phyloP scores from a whole-genome alignment of 2,888 invertebrate genomes.

The Xestoiulus laeticollis region DNA sequence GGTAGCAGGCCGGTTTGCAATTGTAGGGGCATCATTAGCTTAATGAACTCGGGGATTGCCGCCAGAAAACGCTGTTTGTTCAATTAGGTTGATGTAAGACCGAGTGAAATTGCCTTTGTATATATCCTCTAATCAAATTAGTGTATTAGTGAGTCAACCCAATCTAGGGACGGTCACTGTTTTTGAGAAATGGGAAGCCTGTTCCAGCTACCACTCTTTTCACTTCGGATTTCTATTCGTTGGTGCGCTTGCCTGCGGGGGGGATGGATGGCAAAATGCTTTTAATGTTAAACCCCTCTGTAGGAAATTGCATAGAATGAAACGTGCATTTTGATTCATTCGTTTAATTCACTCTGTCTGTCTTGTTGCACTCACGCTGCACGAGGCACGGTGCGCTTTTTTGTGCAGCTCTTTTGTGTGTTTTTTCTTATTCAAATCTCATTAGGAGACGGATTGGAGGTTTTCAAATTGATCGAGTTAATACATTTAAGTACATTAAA shows the following conservation, averaged over 20 bases:
- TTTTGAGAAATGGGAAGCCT: neutral
- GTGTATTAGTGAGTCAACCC: conserved; percentile 53
- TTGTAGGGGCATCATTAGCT: conserved; percentile 48
- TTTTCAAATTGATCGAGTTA: conserved; percentile 9
- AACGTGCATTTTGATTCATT: conserved; percentile 9
- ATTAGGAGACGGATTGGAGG: conserved; percentile 9
- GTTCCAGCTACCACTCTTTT: neutral
- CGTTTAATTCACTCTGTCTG: conserved; percentile 9
- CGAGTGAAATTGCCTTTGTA: conserved; percentile 50
- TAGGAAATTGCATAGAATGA: conserved; percentile 9
- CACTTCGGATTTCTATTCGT: neutral
- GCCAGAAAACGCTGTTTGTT: conserved; percentile 50
- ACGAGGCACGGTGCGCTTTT: neutral
- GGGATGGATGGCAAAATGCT: conserved; percentile 1
- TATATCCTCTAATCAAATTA: conserved; percentile 52
- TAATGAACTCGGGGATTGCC: conserved; percentile 50
- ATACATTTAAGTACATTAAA: conserved; percentile 9
- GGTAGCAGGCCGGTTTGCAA: neutral
- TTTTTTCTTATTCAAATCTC: conserved; percentile 9
- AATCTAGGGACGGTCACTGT: conserved; percentile 45
- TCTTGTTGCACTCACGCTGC: neutral
- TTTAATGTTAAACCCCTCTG: conserved; percentile 9
- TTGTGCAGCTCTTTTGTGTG: conserved; percentile 9
- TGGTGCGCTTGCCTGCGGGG: neutral
- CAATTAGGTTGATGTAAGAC: conserved; percentile 54